Base-by-base conservation (phyloP, 2,797 vertebrate species). In the Thripadectes ignobilis region DNA sequence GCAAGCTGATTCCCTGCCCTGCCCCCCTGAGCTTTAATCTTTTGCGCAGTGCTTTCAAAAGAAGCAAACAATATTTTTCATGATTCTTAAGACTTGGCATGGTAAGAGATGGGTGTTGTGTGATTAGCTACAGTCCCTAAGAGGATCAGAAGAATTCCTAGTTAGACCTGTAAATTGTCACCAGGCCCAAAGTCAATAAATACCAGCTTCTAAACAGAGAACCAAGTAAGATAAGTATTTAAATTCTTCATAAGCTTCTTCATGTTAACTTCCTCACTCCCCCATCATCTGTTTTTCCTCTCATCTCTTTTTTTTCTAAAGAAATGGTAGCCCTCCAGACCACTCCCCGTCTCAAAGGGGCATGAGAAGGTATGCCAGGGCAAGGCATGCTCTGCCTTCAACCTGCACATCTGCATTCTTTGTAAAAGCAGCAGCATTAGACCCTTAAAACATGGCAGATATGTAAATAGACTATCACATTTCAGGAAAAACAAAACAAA, bases 341-440 rank as follows among this genome's bases (percentile, higher is more conserved):
- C 17, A n/a, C 66, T 46, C 36, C n/a, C 32, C 77, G 48, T 41
- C 7, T 34, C 41, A 12, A 34, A 34, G 19, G 16, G 4, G 6
- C 0, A 0, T 21, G n/a, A 71, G 30, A 62, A 43, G 14, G 24
- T 12, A 20, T 4, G 10, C 9, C 29, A 58, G 36, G 61, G 27
- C 4, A 87, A 49, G 36, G 45, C 14, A 43, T 6, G 15, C 18
- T 52, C 45, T 52, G 49, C 58, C 67, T 79, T 72, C 45, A 48
- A 55, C 54, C 34, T 67, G 45, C 38, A 59, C 0, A 11, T 30
- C 41, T 38, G 20, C 20, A 14, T 7, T 55, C 18, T 58, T 52
- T 27, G 3, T 24, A 61, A 61, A 29, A 76, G 51, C 23, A 67
- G 38, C 11, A 92, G 29, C 67, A 76, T 46, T 19, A 62, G 43